These are phyloP conservation scores for Psophia crepitans DNA, from an alignment of 2,113 vertebrate genomes.

Conservation along the genomic window DNA sequence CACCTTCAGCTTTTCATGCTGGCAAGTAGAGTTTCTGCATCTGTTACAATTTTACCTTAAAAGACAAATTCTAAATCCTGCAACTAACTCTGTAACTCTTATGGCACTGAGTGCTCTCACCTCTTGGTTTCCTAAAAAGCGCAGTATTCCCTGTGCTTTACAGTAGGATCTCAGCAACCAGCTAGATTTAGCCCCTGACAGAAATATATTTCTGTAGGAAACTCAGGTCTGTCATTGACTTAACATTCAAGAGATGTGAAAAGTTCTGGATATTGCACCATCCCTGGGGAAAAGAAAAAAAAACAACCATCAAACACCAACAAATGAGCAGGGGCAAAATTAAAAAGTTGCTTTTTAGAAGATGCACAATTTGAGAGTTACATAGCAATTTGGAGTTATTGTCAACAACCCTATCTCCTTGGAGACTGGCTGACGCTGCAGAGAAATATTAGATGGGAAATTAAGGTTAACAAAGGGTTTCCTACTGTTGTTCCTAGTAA, in stretches of 20 bases:
- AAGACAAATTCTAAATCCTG: not conserved
- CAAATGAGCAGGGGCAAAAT: not conserved
- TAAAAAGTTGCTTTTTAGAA: constrained; percentile 6
- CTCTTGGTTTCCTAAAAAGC: not conserved
- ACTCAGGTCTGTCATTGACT: not conserved
- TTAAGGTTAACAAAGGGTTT: constrained; percentile 51
- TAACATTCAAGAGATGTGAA: not conserved
- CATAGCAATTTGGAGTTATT: constrained; percentile 25
- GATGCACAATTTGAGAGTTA: not conserved
- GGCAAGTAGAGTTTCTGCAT: not conserved
- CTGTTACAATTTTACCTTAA: not conserved
- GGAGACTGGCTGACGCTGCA: constrained; percentile 29
- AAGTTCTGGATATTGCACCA: not conserved
- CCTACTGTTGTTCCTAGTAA: constrained; percentile 49
- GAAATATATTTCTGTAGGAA: not conserved
- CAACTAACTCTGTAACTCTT: not conserved
- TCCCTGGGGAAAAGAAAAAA: not conserved
- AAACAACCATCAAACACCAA: not conserved
- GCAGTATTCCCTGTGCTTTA: not conserved
- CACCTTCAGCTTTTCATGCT: not conserved
- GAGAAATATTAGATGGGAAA: constrained; percentile 41
- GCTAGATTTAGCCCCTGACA: not conserved
- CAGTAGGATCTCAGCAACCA: not conserved
- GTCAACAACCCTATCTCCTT: constrained; percentile 19
- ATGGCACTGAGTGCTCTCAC: not conserved